Evolutionary conservation across 1,140 invertebrate species (phyloP), one percentile per base, ranked within the genome.

Genomic region (Drosophila santomea): DNA sequence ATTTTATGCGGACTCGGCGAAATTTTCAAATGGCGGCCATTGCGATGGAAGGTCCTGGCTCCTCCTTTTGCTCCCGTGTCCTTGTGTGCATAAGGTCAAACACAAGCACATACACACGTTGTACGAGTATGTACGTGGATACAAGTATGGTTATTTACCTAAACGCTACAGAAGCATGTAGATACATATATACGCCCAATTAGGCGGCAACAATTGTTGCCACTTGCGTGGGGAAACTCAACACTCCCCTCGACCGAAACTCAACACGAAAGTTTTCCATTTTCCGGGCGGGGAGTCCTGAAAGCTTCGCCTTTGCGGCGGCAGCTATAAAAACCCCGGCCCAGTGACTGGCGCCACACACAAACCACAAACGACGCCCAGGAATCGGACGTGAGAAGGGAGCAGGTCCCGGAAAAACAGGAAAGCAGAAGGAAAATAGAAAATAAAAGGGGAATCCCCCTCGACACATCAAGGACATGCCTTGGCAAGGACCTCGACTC

Each of bases 151-250:
- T 47, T 86, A 67, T 80, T 89, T 88, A 89, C 80, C 76, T 90
- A 88, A 47, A 48, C 56, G 60, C 28, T 58, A 80, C 64, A 69
- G 60, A 55, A 57, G 28, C 41, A 76, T 68, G 51, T 67, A 72
- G 62, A 83, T 83, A 91, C 67, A 86, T 55, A 72, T 67, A 83
- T 83, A 91, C 67, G 83, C 76, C 83, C 82, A 90, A 88, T 90
- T 90, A 88, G 80, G 73, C 77, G 58, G 88, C 88, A 78, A 90
- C 88, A 90, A 84, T 90, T 90, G 88, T 90, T 83, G 77, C 86
- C 76, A 71, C 74, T 71, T 55, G 35, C 48, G 35, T 15, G 48
- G 60, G 45, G 48, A 78, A 83, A 84, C 61, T 80, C 81, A 85
- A 78, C 81, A 80, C 73, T 44, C 55, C 14, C 4, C 7, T 10